Evolutionary conservation across 2,797 vertebrate genomes (phyloP), one percentile per base, ranked within the genome.

Genomic region (Enteromius anoplus): DNA sequence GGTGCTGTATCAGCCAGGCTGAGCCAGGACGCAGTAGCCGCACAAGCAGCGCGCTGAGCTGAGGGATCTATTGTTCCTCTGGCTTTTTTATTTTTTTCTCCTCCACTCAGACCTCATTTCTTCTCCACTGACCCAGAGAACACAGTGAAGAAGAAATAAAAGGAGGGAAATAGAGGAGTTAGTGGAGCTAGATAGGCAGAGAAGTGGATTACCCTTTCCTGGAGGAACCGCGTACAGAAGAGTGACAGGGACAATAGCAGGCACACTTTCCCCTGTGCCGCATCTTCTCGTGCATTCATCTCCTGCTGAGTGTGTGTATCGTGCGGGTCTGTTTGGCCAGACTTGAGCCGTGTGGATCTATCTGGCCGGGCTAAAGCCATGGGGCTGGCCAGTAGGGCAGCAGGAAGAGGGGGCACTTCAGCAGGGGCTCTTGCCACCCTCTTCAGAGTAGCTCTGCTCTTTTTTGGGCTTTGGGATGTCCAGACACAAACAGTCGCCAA

Each of bases 11-110:
- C 91, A 91, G 90, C 84, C 89, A 82, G 81, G 89, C 91, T 90
- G 75, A 87, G 84, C 75, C 85, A 87, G 88, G 85, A 87, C 72
- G 86, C 91, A 91, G 90, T 78, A 84, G 78, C 91, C 87, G 89
- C 85, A 89, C 90, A 88, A 91, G 90, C 89, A 88, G 85, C 88
- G 86, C 91, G 89, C 90, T 80, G 86, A 87, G 92, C 92, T 88
- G 66, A 89, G 89, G 86, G 89, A 90, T 94, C 95, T 96, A 97
- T 99, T 99, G 97, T 98, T 98, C 95, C 94, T 91, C n/a, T 89
- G 89, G 76, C 82, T 86, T 88, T 92, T 92, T 93, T 91, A 91
- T 90, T 90, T 85, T 58, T 85, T 92, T 90, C 89, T 88, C 34
- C 83, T 81, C 40, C 75, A 82, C 62, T 83, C 85, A 88, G 85